These are phyloP conservation scores for Nycticorax nycticorax DNA, from an alignment of 2,113 vertebrate species.

Conservation along the genomic window DNA sequence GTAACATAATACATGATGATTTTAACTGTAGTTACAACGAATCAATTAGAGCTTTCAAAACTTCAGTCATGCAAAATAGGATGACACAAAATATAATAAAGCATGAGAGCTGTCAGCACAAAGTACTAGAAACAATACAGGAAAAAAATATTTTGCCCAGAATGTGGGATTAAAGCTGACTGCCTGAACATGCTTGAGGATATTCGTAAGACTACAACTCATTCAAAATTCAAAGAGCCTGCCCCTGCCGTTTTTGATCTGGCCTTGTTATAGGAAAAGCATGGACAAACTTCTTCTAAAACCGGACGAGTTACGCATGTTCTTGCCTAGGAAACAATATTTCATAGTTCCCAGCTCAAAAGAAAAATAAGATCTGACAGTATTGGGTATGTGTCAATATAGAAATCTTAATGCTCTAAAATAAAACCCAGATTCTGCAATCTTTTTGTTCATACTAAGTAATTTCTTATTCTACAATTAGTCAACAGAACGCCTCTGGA, in stretches of 20 bases:
- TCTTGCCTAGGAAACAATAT: not conserved
- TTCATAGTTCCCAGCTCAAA: not conserved
- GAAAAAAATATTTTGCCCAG: not conserved
- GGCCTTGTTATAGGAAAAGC: not conserved
- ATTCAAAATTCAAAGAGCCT: not conserved
- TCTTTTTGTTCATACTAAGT: not conserved
- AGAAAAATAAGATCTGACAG: not conserved
- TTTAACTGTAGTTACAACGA: not conserved
- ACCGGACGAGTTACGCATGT: fast-evolving
- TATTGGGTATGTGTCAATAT: not conserved
- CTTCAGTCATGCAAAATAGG: not conserved
- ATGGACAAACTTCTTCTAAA: not conserved
- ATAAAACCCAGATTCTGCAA: not conserved
- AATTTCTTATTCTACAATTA: not conserved
- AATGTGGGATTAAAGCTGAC: not conserved
- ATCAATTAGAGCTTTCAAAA: not conserved
- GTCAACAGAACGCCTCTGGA: not conserved
- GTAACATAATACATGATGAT: not conserved
- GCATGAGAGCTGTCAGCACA: not conserved
- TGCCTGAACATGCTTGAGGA: not conserved
- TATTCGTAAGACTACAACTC: not conserved
- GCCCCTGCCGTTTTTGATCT: not conserved
- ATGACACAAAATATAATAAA: constrained; percentile 3
- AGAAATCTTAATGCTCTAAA: not conserved
- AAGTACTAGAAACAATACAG: not conserved